Evolutionary conservation across 2,113 vertebrate genomes (phyloP).

Genomic region (Potamarius usumacintae): DNA sequence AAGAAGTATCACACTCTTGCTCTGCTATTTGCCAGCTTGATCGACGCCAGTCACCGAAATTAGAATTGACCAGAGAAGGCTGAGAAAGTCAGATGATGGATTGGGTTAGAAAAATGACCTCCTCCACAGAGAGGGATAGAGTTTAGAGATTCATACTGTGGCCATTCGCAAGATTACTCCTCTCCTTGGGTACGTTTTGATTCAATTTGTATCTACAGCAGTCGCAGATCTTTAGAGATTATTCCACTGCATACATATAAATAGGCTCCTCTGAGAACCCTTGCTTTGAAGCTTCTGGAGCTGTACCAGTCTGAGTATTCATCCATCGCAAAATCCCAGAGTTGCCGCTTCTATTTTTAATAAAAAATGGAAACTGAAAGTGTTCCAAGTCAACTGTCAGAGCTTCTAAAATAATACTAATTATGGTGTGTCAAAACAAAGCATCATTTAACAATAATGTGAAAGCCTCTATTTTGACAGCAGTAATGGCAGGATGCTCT

Average conservation of each 20-base stretch:
- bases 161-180: background rate
- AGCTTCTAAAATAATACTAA: constrained; percentile 22
- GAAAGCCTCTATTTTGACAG: background rate
- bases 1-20: background rate
- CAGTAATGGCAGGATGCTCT: constrained; percentile 22
- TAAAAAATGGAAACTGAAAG: background rate
- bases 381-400: constrained; percentile 13
- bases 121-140: constrained; percentile 22
- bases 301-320: background rate
- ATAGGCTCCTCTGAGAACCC: background rate
- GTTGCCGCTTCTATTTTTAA: background rate
- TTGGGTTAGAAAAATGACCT: constrained; percentile 32
- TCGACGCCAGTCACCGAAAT: constrained; percentile 32
- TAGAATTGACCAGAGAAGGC: constrained; percentile 32
- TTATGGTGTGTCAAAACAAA: constrained; percentile 36
- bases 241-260: constrained; percentile 5
- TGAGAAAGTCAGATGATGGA: constrained; percentile 29
- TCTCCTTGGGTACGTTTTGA: constrained; percentile 24
- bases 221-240: constrained; percentile 31
- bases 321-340: background rate
- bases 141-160: constrained; percentile 1
- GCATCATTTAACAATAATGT: constrained; percentile 19
- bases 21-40: constrained; percentile 14
- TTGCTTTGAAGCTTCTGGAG: background rate
- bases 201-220: constrained; percentile 45